Evolutionary conservation across 2,113 vertebrate species (phyloP), one percentile per base, ranked within the genome.

Genomic region (Odontophorus gujanensis): DNA sequence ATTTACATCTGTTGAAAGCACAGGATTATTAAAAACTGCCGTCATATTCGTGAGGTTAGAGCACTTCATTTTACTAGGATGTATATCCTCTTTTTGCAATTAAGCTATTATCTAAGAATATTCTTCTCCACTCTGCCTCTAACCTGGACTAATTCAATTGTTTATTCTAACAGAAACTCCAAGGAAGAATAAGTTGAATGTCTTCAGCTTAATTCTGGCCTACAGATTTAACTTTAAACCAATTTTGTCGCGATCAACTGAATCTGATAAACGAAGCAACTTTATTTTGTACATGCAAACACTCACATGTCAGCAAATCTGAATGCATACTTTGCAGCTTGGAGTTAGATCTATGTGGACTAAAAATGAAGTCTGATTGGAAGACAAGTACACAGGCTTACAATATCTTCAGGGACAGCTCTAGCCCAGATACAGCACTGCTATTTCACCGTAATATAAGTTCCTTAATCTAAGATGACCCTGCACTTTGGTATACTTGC

Each of bases 121-220:
- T 22, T 32, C 45, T 55, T 25, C 43, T 58, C 16, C 36, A 80
- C 45, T 18, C 65, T 51, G 32, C 4, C 51, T 81, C 63, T 57
- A 42, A 79, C 17, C 10, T 19, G 13, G 34, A 43, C 25, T 53
- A 69, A 61, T 22, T 59, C 36, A 58, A 69, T 28, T 30, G 26
- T 51, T 51, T 51, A 69, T 16, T 47, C 53, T 47, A 82, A 21
- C 13, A 13, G 34, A 36, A 89, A 82, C 11, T 69, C n/a, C 25
- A 79, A 0, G 0, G 65, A 63, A 68, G 34, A 81, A 6, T 15
- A 71, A 59, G 16, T 0, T 32, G 14, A 87, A 59, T 0, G 3
- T 20, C 43, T 82, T 82, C 30, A 79, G n/a, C 17, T 87, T 40
- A 61, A 1, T n/a, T 76, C 48, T 36, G 80, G 34, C 53, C 59